Percentiles rank a stretch among this genome's conserved stretches.
These are phyloP conservation scores for Melanotaenia boesemani DNA, from an alignment of 2,797 vertebrate genomes.

Conservation along the genomic window DNA sequence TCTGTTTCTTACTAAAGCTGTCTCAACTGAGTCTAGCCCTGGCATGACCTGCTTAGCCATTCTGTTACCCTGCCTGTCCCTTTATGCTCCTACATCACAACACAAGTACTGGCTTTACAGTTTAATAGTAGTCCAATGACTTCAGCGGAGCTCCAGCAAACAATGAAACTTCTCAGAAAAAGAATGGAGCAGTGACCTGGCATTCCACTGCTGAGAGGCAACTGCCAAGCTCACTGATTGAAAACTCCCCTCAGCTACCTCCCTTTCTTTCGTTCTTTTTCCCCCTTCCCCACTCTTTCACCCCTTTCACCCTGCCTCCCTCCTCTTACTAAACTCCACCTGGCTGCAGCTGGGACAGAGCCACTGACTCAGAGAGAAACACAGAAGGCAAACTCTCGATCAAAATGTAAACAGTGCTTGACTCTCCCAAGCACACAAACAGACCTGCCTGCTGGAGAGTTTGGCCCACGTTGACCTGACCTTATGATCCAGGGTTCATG, in stretches of 20 bases:
- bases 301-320: conserved; percentile 5
- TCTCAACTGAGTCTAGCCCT: conserved; percentile 51
- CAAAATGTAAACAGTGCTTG: conserved; percentile 66
- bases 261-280: not conserved
- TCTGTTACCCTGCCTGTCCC: conserved; percentile 22
- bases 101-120: conserved; percentile 41
- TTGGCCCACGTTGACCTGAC: conserved; percentile 72
- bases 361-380: conserved; percentile 28
- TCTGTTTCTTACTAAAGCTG: conserved; percentile 56
- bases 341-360: conserved; percentile 45
- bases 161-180: conserved; percentile 63
- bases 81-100: conserved; percentile 34
- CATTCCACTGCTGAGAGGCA: conserved; percentile 59
- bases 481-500: conserved; percentile 61
- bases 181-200: conserved; percentile 60
- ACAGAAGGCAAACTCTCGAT: conserved; percentile 54
- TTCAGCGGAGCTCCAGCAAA: conserved; percentile 54
- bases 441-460: conserved; percentile 66
- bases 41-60: conserved; percentile 37
- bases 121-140: conserved; percentile 58
- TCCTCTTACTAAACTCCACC: conserved; percentile 36
- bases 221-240: conserved; percentile 67
- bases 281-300: conserved; percentile 1
- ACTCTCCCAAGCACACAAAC: conserved; percentile 64
- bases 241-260: conserved; percentile 50